Evolutionary conservation across 2,888 invertebrate species (phyloP).

Genomic region (Spodoptera exigua): DNA sequence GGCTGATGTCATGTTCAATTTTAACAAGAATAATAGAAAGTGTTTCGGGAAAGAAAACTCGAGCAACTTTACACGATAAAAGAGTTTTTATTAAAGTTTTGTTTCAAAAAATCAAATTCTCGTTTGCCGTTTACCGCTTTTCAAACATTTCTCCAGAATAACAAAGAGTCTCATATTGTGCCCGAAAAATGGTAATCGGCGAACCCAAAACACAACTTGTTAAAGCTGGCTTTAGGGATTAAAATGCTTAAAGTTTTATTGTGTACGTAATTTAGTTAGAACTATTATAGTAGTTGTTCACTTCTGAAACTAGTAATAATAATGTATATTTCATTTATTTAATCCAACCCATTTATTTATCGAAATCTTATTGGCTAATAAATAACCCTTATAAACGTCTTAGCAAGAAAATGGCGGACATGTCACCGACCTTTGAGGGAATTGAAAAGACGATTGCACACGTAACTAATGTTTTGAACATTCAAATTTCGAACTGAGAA

Average conservation of each 20-base stretch:
- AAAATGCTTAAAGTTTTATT: too few relatives aligned
- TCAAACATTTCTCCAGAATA: too few relatives aligned
- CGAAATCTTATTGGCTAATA: slow-evolving; percentile 20
- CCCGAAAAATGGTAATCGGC: too few relatives aligned
- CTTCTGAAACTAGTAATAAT: not conserved
- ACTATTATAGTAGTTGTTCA: too few relatives aligned
- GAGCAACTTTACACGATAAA: not conserved
- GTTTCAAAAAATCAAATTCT: too few relatives aligned
- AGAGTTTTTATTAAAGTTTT: too few relatives aligned
- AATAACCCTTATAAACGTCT: slow-evolving; percentile 31
- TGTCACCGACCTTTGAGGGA: slow-evolving; percentile 49
- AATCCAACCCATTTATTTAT: slow-evolving; percentile 6
- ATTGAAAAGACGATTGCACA: slow-evolving; percentile 59
- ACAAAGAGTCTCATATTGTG: too few relatives aligned
- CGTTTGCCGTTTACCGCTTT: too few relatives aligned
- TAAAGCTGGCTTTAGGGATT: too few relatives aligned
- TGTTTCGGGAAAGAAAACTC: too few relatives aligned
- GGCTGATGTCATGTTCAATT: not conserved
- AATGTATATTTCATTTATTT: not conserved
- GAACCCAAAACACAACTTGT: too few relatives aligned
- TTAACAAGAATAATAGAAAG: slow-evolving; percentile 6
- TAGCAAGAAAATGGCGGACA: slow-evolving; percentile 19
- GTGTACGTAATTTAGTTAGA: too few relatives aligned
- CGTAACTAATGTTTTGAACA: slow-evolving; percentile 61
- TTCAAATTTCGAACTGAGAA: slow-evolving; percentile 36